Percentiles rank a stretch among this genome's conserved stretches.
Conservation (phyloP, 2,888 invertebrate species). For the Lasioglossum calceatum region DNA sequence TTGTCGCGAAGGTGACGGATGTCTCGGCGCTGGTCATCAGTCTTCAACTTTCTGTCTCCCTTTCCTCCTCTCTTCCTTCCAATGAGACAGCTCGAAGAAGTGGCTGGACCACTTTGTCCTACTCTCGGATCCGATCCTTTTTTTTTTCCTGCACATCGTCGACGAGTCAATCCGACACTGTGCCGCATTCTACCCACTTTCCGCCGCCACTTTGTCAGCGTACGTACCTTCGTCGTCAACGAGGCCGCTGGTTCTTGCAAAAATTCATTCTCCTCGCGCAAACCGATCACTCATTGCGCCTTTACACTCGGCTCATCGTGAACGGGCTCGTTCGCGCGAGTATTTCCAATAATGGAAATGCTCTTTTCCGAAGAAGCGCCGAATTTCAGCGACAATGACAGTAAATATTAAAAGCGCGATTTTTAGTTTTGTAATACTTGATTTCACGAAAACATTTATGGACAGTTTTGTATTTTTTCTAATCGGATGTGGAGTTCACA, state of each 20-base stretch:
- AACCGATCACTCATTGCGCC: conserved; percentile 32
- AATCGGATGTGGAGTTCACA: not conserved
- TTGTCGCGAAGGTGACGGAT: conserved; percentile 79
- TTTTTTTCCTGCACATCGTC: conserved; percentile 68
- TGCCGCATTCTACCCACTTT: conserved; percentile 71
- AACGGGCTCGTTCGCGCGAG: not conserved
- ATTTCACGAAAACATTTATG: not conserved
- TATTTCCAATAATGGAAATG: not conserved
- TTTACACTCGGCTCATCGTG: not conserved
- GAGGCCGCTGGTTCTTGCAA: conserved; percentile 10
- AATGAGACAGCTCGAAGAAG: conserved; percentile 74
- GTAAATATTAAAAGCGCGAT: not conserved
- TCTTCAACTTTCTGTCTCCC: conserved; percentile 59
- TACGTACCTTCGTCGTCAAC: conserved; percentile 58
- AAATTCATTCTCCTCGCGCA: conserved; percentile 7
- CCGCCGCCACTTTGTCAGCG: conserved; percentile 69
- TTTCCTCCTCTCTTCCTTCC: conserved; percentile 42
- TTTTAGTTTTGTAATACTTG: not conserved
- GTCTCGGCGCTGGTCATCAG: conserved; percentile 69
- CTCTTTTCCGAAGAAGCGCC: not conserved
- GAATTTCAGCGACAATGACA: not conserved
- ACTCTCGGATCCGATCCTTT: conserved; percentile 61
- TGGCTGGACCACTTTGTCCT: conserved; percentile 82
- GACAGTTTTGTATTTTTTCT: not conserved
- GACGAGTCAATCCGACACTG: conserved; percentile 79